Evolutionary conservation across 2,888 invertebrate genomes (phyloP).

Genomic region (Azorinus chamasolen): DNA sequence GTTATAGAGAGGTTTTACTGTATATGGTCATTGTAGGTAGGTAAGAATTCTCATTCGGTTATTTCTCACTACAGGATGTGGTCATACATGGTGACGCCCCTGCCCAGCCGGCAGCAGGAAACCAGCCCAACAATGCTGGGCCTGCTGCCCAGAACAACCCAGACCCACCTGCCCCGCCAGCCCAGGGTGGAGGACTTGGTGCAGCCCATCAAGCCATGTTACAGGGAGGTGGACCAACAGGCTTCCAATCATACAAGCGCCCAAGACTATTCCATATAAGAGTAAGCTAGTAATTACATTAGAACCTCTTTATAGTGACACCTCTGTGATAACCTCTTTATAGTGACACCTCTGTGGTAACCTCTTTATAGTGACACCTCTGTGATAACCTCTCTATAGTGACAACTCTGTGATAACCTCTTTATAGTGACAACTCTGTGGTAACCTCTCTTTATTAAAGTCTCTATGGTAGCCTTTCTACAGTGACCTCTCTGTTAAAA

Average conservation of each 20-base stretch:
- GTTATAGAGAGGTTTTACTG: too few species aligned
- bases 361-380: background rate
- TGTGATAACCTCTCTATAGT: too few species aligned
- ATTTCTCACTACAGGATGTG: constrained; percentile 68
- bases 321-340: too few species aligned
- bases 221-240: constrained; percentile 92
- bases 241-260: constrained; percentile 95
- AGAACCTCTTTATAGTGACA: background rate
- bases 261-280: constrained; percentile 86
- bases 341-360: too few species aligned
- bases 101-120: constrained; percentile 35
- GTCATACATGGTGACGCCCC: constrained; percentile 74
- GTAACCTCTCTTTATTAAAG: too few species aligned
- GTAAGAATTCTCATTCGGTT: background rate
- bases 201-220: constrained; percentile 88
- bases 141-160: constrained; percentile 11
- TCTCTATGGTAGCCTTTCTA: too few species aligned
- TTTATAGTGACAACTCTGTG: too few species aligned
- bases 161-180: constrained; percentile 57
- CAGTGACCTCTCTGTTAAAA: too few species aligned
- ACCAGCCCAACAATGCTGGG: constrained; percentile 20
- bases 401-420: too few species aligned
- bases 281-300: constrained; percentile 63
- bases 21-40: too few species aligned
- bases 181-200: constrained; percentile 73